Evolutionary conservation across 2,888 invertebrate species (phyloP).

Genomic region (Hyppa rectilinea): DNA sequence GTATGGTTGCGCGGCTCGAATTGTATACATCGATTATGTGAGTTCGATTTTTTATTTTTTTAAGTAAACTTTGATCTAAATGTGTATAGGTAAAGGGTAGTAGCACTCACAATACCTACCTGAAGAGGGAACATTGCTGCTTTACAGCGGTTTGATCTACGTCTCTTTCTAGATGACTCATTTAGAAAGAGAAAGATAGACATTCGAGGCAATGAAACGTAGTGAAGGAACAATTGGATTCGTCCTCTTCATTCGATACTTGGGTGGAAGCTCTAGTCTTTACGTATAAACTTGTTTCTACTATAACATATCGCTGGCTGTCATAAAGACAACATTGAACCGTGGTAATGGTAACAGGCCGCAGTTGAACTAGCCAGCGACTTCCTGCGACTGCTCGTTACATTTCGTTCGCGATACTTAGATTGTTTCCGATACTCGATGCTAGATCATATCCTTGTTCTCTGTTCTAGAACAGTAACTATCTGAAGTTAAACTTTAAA

Average conservation of each 20-base stretch:
- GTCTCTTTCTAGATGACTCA: conserved; percentile 29
- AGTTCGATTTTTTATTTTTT: conserved; percentile 68
- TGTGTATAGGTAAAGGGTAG: conserved; percentile 19
- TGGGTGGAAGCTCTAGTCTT: conserved; percentile 26
- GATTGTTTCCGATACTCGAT: conserved; percentile 69
- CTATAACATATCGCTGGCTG: conserved; percentile 45
- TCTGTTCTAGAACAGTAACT: conserved; percentile 64
- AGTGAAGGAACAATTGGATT: neutral
- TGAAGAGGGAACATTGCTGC: conserved; percentile 8
- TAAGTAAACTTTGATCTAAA: conserved; percentile 43
- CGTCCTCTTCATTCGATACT: conserved; percentile 21
- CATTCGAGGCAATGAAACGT: neutral
- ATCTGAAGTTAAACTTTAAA: conserved; percentile 83
- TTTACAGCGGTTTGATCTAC: conserved; percentile 18
- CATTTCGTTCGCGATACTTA: conserved; percentile 53
- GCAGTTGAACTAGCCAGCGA: conserved; percentile 42
- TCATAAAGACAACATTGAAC: conserved; percentile 26
- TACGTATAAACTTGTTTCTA: conserved; percentile 27
- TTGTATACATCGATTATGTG: conserved; percentile 70
- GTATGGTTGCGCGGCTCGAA: conserved; percentile 77
- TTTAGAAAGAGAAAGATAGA: conserved; percentile 43
- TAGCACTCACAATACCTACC: conserved; percentile 3
- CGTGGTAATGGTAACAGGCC: conserved; percentile 9
- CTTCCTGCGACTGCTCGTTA: conserved; percentile 40
- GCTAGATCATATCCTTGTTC: conserved; percentile 70